Evolutionary conservation across 2,888 invertebrate species (phyloP), one percentile per base, ranked within the genome.

Genomic region (Caenorhabditis angaria): DNA sequence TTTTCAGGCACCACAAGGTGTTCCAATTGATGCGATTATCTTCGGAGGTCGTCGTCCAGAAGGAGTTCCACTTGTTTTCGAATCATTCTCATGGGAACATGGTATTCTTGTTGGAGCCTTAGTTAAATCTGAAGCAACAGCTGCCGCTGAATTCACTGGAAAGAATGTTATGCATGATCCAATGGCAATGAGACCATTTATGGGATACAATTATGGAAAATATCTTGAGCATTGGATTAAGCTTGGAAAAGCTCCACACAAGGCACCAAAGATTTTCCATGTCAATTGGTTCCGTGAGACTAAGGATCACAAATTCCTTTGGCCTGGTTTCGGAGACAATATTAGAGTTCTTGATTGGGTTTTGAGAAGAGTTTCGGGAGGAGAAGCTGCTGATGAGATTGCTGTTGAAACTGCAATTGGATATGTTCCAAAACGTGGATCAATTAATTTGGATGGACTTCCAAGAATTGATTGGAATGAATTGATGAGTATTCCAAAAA

Each of bases 261-360:
- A 75, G 73, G 90, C 97, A 84, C 99, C 99, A 1, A 93, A 94
- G 89, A 93, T 99, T 84, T 99, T 95, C 92, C 97, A 99, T 88
- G 97, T 99, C 63, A 99, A 99, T 90, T 99, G 99, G 99, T 99
- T 99, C 92, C 91, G 97, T 73, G 95, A 95, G 88, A 91, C 76
- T 14, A 65, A 62, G 28, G 69, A 77, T 63, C 67, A 70, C 65
- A 79, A 79, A 88, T 99, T 97, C 91, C 90, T 99, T 82, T 99
- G 99, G 99, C 99, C 99, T 1, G 99, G 99, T 75, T 99, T 94
- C 88, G 95, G 96, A 0, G 99, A 99, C 80, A 99, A 99, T 88
- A 92, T 93, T 6, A 92, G 99, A 22, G 97, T 99, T 0, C 90
- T 99, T 48, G 97, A 99, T 85, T 99, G 99, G 99, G 85, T 87